Evolutionary conservation across 1,140 invertebrate genomes (phyloP), one percentile per base, ranked within the genome.

Genomic region (Sycophila sp.): DNA sequence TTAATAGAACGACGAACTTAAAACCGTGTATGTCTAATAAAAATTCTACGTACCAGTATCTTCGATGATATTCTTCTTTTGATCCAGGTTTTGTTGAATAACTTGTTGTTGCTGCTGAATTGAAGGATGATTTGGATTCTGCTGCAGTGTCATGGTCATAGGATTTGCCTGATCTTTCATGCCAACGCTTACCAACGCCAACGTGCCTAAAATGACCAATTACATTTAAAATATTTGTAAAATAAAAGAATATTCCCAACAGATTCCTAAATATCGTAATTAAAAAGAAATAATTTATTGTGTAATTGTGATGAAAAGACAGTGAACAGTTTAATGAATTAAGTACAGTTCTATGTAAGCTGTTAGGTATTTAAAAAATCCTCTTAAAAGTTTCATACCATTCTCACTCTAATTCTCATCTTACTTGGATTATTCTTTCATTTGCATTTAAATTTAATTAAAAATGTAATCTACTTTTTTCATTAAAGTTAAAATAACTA

Each of bases 161-260:
- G 76, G 73, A 53, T 78, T 83, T 62, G 78, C 73, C 59, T 81
- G 81, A 60, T 84, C 79, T 38, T 84, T 85, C 60, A 85, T 68
- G 66, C 78, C 81, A 77, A 86, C 80, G 53, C 77, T 83, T 63
- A 84, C 80, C 78, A 85, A 78, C 0, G 78, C 79, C 77, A 85
- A 77, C 0, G 78, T 82, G 53, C 82, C 83, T 85, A 32, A 38
- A 72, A 66, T 71, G 65, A 56, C 60, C n/a, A 63, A 42, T 55
- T 11, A 15, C n/a, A 38, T 19, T n/a, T 69, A 59, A 69, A 71
- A 47, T 42, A 58, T 4, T 30, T 49, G 30, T n/a, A n/a, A n/a
- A n/a, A n/a, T n/a, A n/a, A n/a, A n/a, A n/a, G n/a, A n/a, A n/a
- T n/a, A n/a, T n/a, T n/a, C n/a, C n/a, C n/a, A n/a, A n/a, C n/a